phyloP scores from a whole-genome alignment of 1,140 invertebrate species.

The Proales similis region DNA sequence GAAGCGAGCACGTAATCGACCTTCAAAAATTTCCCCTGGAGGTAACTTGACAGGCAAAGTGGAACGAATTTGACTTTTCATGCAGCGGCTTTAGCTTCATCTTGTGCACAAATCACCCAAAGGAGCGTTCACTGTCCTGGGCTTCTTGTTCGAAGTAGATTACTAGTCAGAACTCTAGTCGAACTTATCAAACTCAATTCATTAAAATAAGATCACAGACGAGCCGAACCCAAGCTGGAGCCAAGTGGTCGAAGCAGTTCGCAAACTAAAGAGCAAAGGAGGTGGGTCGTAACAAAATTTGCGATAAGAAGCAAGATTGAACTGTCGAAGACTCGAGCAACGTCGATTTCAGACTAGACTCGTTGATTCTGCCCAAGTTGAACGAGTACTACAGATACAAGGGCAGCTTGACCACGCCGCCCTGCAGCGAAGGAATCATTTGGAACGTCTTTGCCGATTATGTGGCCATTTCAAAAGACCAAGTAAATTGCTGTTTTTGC shows the following conservation, averaged over 20 bases:
- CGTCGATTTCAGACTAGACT: neutral
- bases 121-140: slow-evolving; percentile 19
- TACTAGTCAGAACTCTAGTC: neutral
- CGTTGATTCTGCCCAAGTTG: slow-evolving; percentile 1
- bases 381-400: slow-evolving; percentile 62
- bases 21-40: slow-evolving; percentile 35
- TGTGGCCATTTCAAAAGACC: slow-evolving; percentile 13
- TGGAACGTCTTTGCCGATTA: slow-evolving; percentile 76
- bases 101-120: slow-evolving; percentile 20
- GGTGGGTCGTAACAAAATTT: slow-evolving; percentile 4
- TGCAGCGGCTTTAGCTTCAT: slow-evolving; percentile 10
- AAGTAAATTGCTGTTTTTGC: too few species aligned
- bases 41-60: neutral
- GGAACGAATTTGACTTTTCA: neutral
- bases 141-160: slow-evolving; percentile 26
- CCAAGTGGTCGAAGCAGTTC: neutral
- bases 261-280: neutral
- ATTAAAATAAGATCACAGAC: slow-evolving; percentile 2
- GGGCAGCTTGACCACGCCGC: slow-evolving; percentile 80
- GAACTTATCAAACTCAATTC: neutral
- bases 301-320: neutral
- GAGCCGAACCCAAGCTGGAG: neutral
- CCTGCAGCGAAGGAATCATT: slow-evolving; percentile 74
- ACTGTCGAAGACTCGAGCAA: slow-evolving; percentile 14
- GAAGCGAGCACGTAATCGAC: slow-evolving; percentile 19